Evolutionary conservation across 2,113 vertebrate species (phyloP).

Genomic region (Cynoglossus semilaevis): DNA sequence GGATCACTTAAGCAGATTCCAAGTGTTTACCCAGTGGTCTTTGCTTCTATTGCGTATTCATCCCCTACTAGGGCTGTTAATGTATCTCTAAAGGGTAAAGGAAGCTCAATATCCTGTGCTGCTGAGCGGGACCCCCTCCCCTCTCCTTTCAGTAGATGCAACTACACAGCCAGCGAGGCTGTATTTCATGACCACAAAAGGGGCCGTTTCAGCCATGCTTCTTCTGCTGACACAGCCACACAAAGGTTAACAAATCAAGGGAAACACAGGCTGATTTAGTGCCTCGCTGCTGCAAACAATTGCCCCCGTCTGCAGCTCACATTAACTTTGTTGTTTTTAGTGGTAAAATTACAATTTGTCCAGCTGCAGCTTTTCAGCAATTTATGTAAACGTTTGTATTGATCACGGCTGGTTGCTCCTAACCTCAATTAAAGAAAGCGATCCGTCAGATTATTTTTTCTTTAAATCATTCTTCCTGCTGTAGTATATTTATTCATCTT

Average conservation of each 20-base stretch:
- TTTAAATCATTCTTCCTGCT: too few relatives aligned
- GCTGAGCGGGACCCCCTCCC: constrained; percentile 13
- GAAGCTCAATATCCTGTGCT: constrained; percentile 66
- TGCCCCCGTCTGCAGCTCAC: constrained; percentile 27
- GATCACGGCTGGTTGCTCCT: constrained; percentile 24
- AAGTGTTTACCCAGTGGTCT: constrained; percentile 23
- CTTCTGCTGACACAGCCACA: constrained; percentile 69
- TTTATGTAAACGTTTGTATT: constrained; percentile 17
- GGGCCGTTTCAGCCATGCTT: constrained; percentile 46
- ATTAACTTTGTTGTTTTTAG: constrained; percentile 25
- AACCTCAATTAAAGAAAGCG: neutral
- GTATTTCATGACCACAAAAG: constrained; percentile 64
- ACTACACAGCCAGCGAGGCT: constrained; percentile 37
- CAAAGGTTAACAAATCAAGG: constrained; percentile 75
- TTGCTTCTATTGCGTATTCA: constrained; percentile 24
- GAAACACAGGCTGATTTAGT: constrained; percentile 62
- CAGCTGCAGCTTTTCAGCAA: constrained; percentile 14
- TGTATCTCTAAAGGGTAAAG: constrained; percentile 52
- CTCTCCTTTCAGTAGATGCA: constrained; percentile 8
- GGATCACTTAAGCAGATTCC: constrained; percentile 18
- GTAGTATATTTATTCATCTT: neutral
- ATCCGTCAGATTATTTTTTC: neutral
- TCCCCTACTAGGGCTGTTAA: constrained; percentile 49
- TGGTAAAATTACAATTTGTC: constrained; percentile 25
- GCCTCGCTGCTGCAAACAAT: constrained; percentile 47